Base-by-base conservation (phyloP, 2,113 vertebrate species). In the Orientallactaga bullata region DNA sequence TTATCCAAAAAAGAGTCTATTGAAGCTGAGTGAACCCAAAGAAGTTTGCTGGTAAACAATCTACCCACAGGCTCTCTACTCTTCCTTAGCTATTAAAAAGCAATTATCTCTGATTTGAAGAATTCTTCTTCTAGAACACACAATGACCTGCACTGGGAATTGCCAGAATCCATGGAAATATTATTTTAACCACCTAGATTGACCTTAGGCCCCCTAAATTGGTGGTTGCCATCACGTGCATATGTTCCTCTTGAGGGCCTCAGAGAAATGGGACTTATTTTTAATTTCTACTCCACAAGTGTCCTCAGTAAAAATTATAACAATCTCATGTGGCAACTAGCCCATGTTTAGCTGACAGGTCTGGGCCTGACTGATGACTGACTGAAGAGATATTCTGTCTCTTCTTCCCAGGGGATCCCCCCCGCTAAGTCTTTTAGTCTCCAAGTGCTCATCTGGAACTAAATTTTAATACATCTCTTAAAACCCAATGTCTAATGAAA, bases 181-280 rank as follows among this genome's bases (percentile, higher is more conserved):
- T 42, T 85, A 63, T 35, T 90, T 77, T 93, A 94, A 65, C 79
- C 26, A 79, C 77, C 65, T 18, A 71, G 42, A 84, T 65, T 65
- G 91, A 81, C 24, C 24, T 86, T n/a, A 66, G 79, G 61, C 51
- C 26, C 35, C n/a, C 51, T 85, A 91, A 94, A 83, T 61, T 85
- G 63, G 42, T 37, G 32, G 73, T 87, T 89, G 73, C 68, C 3
- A 18, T 60, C 68, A 39, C 69, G 39, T 91, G 68, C 47, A 85
- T 96, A 81, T 51, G 39, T 28, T 93, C 37, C 51, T 89, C 63
- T 84, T 89, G 28, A 71, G 42, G 39, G 55, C 58, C n/a, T 95
- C 68, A 77, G 86, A 81, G 89, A 94, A 92, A 89, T 26, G 72
- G 72, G 60, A 93, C n/a, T 77, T 92, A 63, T 81, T 95, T 96